Conservation (phyloP, 30 jellyfish, hydroid and myxozoan genomes). For the Nemopilema nomurai region DNA sequence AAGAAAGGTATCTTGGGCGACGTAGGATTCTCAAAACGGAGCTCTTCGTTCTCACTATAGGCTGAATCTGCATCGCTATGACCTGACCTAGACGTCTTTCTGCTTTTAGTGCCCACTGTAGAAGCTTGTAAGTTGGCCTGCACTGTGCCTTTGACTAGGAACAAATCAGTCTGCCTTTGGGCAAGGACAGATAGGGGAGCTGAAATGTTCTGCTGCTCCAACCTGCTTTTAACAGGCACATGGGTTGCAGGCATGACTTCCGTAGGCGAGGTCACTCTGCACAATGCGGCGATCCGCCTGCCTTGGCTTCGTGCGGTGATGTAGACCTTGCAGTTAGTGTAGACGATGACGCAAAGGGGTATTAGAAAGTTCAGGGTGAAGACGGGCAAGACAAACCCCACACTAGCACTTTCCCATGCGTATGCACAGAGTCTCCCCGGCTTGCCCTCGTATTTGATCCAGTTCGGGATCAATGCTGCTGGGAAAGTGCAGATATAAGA, state of each 20-base stretch:
- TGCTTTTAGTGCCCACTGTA: neutral
- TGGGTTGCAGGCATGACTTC: neutral
- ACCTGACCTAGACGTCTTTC: neutral
- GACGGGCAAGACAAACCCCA: constrained; percentile 35
- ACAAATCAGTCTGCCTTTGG: neutral
- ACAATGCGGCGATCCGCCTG: constrained; percentile 25
- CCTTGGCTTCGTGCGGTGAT: constrained; percentile 25
- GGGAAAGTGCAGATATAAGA: constrained; percentile 36
- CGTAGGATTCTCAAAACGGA: neutral
- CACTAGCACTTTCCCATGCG: constrained; percentile 32
- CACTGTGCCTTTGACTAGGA: neutral
- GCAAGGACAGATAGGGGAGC: neutral
- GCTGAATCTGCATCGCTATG: neutral
- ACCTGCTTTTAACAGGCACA: neutral
- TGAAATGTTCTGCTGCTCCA: neutral
- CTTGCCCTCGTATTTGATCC: constrained; percentile 32
- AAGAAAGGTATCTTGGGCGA: neutral
- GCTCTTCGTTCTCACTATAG: neutral
- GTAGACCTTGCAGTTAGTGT: constrained; percentile 41
- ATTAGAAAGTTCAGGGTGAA: constrained; percentile 13
- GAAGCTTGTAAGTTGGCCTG: neutral
- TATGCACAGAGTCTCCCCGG: constrained; percentile 35
- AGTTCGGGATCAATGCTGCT: constrained; percentile 23
- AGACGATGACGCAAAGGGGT: constrained; percentile 20
- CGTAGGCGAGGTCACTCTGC: constrained; percentile 10